These are phyloP conservation scores for Oceanodroma leucorhoa DNA, from an alignment of 2,797 vertebrate species.

Conservation along the genomic window DNA sequence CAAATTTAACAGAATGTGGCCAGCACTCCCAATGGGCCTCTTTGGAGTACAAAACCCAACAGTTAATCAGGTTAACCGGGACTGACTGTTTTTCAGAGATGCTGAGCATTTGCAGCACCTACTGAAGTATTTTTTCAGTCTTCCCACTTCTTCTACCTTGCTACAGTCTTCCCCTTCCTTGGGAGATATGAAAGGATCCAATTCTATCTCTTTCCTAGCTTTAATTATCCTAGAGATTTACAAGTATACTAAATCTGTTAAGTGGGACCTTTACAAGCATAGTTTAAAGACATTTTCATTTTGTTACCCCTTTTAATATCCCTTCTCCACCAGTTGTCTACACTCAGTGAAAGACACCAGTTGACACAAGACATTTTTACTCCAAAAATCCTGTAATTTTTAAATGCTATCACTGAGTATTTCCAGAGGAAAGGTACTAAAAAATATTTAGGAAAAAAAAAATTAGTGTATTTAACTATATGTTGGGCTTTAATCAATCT, in stretches of 20 bases:
- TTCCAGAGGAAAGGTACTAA: neutral
- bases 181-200: neutral
- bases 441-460: neutral
- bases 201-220: neutral
- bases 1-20: neutral
- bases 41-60: neutral
- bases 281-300: neutral
- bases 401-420: neutral
- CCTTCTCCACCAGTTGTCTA: neutral
- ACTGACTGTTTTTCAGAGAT: neutral
- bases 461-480: neutral
- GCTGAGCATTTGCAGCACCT: neutral
- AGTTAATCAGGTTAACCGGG: neutral
- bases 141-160: neutral
- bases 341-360: neutral
- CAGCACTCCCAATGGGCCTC: neutral
- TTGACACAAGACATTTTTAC: neutral
- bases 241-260: neutral
- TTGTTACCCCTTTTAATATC: neutral
- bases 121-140: neutral
- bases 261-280: neutral
- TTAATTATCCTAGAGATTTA: neutral
- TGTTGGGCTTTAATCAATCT: neutral
- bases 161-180: neutral
- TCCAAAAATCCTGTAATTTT: neutral